Conservation (phyloP, 2,113 vertebrate genomes). For the Myotis brandtii region DNA sequence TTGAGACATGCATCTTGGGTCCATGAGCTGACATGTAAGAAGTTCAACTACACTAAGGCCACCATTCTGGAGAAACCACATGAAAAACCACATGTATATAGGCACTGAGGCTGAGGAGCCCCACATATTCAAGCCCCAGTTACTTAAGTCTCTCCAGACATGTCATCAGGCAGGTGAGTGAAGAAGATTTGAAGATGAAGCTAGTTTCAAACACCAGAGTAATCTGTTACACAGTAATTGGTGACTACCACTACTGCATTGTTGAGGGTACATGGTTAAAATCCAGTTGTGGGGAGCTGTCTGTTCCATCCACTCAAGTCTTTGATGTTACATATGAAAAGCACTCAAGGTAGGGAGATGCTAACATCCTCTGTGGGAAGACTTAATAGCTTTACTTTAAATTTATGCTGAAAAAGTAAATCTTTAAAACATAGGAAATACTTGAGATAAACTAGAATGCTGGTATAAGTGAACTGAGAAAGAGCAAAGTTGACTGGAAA, state of each 20-base stretch:
- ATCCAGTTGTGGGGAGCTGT: not conserved
- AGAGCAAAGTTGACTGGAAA: not conserved
- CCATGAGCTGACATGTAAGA: not conserved
- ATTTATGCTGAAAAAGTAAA: not conserved
- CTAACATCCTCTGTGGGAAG: not conserved
- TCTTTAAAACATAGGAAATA: not conserved
- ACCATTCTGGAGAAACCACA: not conserved
- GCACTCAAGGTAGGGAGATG: not conserved
- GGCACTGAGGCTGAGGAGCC: not conserved
- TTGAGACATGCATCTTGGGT: not conserved
- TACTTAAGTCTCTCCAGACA: not conserved
- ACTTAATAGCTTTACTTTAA: not conserved
- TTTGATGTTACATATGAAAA: not conserved
- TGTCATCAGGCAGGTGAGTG: not conserved
- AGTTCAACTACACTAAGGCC: not conserved
- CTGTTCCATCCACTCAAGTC: not conserved
- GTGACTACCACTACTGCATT: not conserved
- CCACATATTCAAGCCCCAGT: not conserved
- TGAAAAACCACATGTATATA: not conserved
- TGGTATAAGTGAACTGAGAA: not conserved
- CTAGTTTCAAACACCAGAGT: not conserved
- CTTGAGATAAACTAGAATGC: not conserved
- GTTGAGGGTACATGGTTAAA: not conserved
- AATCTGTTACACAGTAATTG: not conserved
- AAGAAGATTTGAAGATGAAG: not conserved